Base-by-base conservation (phyloP, 2,888 invertebrate species). In the Euplagia quadripunctaria region DNA sequence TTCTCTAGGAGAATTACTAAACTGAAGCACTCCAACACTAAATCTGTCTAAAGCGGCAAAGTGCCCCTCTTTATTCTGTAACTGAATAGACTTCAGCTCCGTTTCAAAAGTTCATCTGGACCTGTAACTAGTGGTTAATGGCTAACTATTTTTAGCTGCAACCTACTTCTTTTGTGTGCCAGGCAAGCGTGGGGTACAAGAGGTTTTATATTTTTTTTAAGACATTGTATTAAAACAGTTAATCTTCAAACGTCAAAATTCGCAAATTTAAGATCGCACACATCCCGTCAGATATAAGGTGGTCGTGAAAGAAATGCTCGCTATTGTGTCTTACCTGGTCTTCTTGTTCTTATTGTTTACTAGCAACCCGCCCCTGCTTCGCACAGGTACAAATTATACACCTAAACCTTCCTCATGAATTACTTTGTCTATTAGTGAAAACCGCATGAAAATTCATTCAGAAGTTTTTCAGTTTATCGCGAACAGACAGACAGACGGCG, bases 61-160 rank as follows among this genome's bases (percentile, higher is more conserved):
- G 5, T 20, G 1, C 76, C 73, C 46, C 71, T 84, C 84, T 84
- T 82, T 82, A 84, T 82, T 69, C 72, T 76, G 67, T 71, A 75
- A 76, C 77, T 75, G 79, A 87, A 88, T 88, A 85, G 82, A 72
- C 78, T 83, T 80, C 81, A 82, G 82, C 80, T 80, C 78, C 85
- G 79, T 88, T 87, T 86, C 81, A 85, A 84, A 88, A 88, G 84
- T 87, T 88, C 79, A 80, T 78, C 78, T 65, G 77, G 68, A 58
- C 76, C 76, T 75, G 77, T 74, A 77, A 74, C 75, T 76, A 63
- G 82, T 83, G 81, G 83, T 77, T 80, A 90, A 91, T 86, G 87
- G 86, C 83, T 85, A 81, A 87, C 89, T 91, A 91, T 90, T 91
- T 92, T 91, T 87, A 90, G 86, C 71, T 82, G 55, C 75, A 87